Percentiles rank a stretch among this genome's conserved stretches.
Conservation (phyloP, 2,797 vertebrate species). For the Hyperoplus immaculatus region DNA sequence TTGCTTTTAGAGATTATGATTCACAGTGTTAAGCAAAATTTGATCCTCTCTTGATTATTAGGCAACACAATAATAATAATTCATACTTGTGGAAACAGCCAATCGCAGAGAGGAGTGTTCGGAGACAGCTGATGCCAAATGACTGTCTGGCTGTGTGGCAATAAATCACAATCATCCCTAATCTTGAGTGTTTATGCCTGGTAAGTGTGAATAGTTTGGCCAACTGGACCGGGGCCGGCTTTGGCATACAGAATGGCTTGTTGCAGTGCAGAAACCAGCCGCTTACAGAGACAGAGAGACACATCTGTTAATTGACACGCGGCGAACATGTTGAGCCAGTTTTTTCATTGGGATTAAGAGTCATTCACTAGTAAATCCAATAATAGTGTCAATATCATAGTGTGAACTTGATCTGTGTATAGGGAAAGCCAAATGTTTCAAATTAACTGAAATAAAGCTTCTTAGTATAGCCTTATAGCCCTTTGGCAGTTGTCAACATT, state of each 20-base stretch:
- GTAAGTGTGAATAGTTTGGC: slow-evolving; percentile 63
- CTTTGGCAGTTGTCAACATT: not conserved
- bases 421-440: no score
- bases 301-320: slow-evolving; percentile 12
- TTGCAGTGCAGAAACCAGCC: slow-evolving; percentile 29
- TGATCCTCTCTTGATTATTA: slow-evolving; percentile 65
- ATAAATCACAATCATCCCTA: slow-evolving; percentile 63
- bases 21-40: slow-evolving; percentile 52
- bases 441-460: no score
- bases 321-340: slow-evolving; percentile 5
- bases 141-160: slow-evolving; percentile 44
- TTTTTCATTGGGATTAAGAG: slow-evolving; percentile 18
- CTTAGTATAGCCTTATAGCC: not conserved
- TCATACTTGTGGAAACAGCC: slow-evolving; percentile 46
- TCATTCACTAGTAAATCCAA: slow-evolving; percentile 14
- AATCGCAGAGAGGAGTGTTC: slow-evolving; percentile 44
- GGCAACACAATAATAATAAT: slow-evolving; percentile 61
- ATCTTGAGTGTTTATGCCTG: slow-evolving; percentile 67
- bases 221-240: slow-evolving; percentile 46
- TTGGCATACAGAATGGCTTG: slow-evolving; percentile 39
- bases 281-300: slow-evolving; percentile 12
- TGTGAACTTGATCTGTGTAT: no score
- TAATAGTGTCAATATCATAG: not conserved
- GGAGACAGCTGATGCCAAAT: slow-evolving; percentile 55
- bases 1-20: slow-evolving; percentile 62